Percentiles rank a stretch among this genome's conserved stretches.
These are phyloP conservation scores for Dromococcyx pavoninus DNA, from an alignment of 2,797 vertebrate genomes.

Conservation along the genomic window DNA sequence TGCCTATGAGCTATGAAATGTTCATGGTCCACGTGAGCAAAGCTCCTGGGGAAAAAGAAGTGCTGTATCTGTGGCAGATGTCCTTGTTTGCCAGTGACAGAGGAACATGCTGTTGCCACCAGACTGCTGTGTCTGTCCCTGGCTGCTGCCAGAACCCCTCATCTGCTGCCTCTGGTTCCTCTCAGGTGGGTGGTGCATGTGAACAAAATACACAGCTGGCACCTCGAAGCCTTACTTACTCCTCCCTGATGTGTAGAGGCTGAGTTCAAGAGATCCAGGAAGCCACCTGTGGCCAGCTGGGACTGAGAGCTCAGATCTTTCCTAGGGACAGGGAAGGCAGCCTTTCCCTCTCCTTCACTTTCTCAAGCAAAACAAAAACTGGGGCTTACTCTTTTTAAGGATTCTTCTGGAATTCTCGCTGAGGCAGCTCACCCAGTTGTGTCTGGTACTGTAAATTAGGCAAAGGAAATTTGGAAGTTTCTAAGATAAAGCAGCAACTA, in stretches of 20 bases:
- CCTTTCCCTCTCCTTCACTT: background rate
- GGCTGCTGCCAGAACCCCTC: background rate
- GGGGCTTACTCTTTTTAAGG: background rate
- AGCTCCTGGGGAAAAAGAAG: background rate
- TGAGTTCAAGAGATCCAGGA: background rate
- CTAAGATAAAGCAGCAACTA: background rate
- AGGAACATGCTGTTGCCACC: background rate
- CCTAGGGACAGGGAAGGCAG: background rate
- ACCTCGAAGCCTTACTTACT: background rate
- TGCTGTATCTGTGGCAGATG: background rate
- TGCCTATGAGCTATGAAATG: background rate
- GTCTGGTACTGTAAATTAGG: background rate
- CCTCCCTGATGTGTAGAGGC: background rate
- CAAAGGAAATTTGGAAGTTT: background rate
- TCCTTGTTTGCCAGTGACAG: background rate
- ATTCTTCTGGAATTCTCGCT: background rate
- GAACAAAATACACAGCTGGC: background rate
- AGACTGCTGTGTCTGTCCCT: background rate
- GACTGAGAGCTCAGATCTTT: background rate
- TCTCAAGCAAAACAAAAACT: background rate
- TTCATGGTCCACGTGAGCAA: background rate
- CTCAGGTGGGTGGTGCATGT: background rate
- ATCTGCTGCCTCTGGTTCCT: background rate
- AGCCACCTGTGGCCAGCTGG: background rate
- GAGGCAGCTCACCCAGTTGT: background rate